phyloP scores from a whole-genome alignment of 2,888 invertebrate species.

The Halictus ligatus region DNA sequence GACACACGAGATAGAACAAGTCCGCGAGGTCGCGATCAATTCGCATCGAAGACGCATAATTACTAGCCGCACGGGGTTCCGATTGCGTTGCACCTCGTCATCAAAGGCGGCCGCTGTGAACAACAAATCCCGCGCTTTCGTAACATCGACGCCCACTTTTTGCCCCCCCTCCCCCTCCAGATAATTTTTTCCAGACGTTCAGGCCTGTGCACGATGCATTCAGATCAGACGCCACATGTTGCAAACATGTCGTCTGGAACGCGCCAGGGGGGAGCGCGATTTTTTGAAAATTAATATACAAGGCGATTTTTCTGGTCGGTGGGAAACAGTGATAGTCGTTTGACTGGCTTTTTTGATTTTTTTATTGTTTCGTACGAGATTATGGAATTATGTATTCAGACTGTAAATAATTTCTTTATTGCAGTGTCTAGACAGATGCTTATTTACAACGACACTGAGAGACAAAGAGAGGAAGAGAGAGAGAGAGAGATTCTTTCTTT shows the following conservation, averaged over 20 bases:
- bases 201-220: background rate
- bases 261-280: background rate
- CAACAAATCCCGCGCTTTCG: slow-evolving; percentile 41
- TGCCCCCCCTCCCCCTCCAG: background rate
- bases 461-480: too few relatives aligned
- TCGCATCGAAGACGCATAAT: slow-evolving; percentile 35
- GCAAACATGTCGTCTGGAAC: background rate
- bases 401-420: background rate
- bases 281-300: background rate
- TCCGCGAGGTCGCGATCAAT: slow-evolving; percentile 22
- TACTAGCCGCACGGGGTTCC: slow-evolving; percentile 12
- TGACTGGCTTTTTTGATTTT: background rate
- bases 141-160: slow-evolving; percentile 29
- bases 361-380: background rate
- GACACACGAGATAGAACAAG: slow-evolving; percentile 15
- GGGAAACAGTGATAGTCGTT: background rate
- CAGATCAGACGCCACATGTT: background rate
- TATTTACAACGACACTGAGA: background rate
- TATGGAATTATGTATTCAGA: background rate
- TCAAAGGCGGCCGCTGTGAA: slow-evolving; percentile 37
- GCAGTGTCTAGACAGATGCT: background rate
- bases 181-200: slow-evolving; percentile 15
- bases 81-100: slow-evolving; percentile 42
- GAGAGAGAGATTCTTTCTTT: too few relatives aligned
- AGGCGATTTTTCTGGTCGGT: background rate